These are phyloP conservation scores for Chelon labrosus DNA, from an alignment of 2,797 vertebrate species.

Conservation along the genomic window DNA sequence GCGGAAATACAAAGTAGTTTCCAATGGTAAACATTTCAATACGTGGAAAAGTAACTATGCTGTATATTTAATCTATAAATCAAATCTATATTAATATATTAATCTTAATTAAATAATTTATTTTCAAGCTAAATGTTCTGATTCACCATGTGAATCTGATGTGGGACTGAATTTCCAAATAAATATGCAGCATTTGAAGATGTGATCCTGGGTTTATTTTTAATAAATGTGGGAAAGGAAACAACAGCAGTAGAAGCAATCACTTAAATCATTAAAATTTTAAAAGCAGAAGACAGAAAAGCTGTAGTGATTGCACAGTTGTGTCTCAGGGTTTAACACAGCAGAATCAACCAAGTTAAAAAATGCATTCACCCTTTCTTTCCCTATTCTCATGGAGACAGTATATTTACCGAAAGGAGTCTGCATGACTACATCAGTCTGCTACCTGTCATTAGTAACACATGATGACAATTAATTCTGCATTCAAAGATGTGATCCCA, in stretches of 20 bases:
- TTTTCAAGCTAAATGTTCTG: no score
- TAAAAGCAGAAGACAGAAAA: conserved; percentile 39
- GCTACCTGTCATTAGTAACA: conserved; percentile 25
- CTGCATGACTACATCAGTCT: conserved; percentile 11
- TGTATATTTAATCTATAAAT: no score
- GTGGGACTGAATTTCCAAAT: not conserved
- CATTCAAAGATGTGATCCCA: conserved; percentile 2
- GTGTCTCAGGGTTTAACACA: conserved; percentile 32
- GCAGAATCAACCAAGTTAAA: conserved; percentile 52
- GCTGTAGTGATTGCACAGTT: conserved; percentile 53
- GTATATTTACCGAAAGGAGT: conserved; percentile 15
- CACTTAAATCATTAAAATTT: conserved; percentile 52
- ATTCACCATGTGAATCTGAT: no score
- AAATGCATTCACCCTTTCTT: conserved; percentile 79
- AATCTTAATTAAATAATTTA: no score
- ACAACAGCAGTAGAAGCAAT: conserved; percentile 27
- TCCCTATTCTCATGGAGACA: conserved; percentile 59
- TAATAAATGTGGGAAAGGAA: conserved; percentile 42
- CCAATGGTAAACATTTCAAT: no score
- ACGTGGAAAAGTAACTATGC: no score
- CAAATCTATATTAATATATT: no score
- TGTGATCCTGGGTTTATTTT: conserved; percentile 59
- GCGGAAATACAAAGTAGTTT: no score
- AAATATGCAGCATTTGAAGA: conserved; percentile 8
- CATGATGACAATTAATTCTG: conserved; percentile 7